Base-by-base conservation (phyloP, 30 jellyfish, hydroid and myxozoan species). In the Catostylus mosaicus region DNA sequence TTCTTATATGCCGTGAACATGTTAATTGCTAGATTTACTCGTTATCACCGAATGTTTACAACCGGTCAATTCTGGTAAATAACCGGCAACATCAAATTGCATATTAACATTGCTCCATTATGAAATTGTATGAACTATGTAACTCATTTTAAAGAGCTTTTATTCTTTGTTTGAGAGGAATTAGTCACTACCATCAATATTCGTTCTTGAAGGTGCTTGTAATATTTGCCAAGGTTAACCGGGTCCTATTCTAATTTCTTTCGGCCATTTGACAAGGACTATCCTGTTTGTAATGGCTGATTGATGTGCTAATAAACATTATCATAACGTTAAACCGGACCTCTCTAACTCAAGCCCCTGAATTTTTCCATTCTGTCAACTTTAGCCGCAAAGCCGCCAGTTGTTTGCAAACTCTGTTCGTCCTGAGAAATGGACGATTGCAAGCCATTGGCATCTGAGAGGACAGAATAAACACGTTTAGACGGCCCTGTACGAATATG, bases 181-280 rank as follows among this genome's bases (percentile, higher is more conserved):
- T 68, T 36, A 68, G 80, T 68, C 80, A 20, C 45, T 19, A 12
- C 80, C 60, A 68, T 68, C 34, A 68, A 68, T 37, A 68, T 68
- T 68, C 80, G 37, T 68, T 36, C 80, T 68, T 20, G 62, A 68
- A 48, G 19, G 67, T 37, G 65, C 35, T 24, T 68, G 62, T 11
- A 18, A 68, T 68, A 24, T 68, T 68, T 68, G 80, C 36, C 34
- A 48, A 68, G 62, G 80, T 68, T 68, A 33, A 68, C 80, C 80
- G 80, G 80, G 62, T 10, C 80, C 80, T 45, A 37, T 37, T 68
- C 62, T 48, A 45, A 11, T n/a, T 23, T 14, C 80, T 68, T 68
- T 68, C 80, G 80, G 80, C 2, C 80, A 36, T 68, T 68, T 68
- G 65, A 35, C 65, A 30, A 35, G 80, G 80, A 68, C 80, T 68